A percentile compares a stretch with the other conserved stretches of the same genome.
phyloP scores from a whole-genome alignment of 1,140 invertebrate species.

The Pseudomyrmex gracilis region DNA sequence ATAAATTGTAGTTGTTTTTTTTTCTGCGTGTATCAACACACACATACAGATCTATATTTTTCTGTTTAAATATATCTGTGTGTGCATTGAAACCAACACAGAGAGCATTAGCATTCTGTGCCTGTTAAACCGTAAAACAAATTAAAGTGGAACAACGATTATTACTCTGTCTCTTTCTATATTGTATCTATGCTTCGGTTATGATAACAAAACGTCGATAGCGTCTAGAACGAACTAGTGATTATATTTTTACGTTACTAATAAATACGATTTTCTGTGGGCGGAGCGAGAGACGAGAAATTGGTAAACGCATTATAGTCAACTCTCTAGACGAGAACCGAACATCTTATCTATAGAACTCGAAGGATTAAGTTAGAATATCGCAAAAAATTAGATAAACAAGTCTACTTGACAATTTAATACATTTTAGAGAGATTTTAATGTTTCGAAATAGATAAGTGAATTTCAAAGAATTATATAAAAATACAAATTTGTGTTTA shows the following conservation, averaged over 20 bases:
- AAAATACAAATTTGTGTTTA: no score
- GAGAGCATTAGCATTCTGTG: background rate
- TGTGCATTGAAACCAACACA: background rate
- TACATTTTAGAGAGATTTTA: background rate
- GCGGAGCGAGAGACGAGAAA: constrained; percentile 60
- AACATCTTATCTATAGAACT: constrained; percentile 65
- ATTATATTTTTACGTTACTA: constrained; percentile 63
- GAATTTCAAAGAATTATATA: no score
- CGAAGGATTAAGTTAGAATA: constrained; percentile 53
- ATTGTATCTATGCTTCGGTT: background rate
- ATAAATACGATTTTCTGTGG: constrained; percentile 69
- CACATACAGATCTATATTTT: background rate
- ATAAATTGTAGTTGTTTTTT: background rate
- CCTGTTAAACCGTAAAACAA: background rate
- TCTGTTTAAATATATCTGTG: background rate
- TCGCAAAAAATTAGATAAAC: constrained; percentile 40
- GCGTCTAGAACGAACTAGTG: constrained; percentile 2
- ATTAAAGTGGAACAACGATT: background rate
- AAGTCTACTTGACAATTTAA: background rate
- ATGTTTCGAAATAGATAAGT: background rate
- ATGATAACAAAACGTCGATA: background rate
- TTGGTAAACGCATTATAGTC: constrained; percentile 70
- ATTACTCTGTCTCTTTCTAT: background rate
- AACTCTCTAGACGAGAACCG: constrained; percentile 48
- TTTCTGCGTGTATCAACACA: background rate